Percentiles rank a stretch among this genome's conserved stretches.
These are phyloP conservation scores for Murina feae DNA, from an alignment of 2,113 vertebrate genomes.

Conservation along the genomic window DNA sequence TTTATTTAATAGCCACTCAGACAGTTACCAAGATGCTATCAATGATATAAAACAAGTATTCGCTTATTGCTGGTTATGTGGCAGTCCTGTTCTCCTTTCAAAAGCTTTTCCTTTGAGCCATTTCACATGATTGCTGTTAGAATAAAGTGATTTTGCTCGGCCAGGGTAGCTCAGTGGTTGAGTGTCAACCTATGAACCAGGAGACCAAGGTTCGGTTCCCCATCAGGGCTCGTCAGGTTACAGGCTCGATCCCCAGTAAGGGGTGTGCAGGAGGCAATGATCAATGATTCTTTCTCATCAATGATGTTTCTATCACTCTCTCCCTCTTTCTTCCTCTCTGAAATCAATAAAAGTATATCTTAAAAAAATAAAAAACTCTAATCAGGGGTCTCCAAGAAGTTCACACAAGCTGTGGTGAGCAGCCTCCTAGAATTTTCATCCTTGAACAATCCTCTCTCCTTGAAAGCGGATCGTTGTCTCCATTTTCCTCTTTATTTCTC, in stretches of 20 bases:
- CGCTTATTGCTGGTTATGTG: neutral
- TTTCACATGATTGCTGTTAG: slow-evolving; percentile 39
- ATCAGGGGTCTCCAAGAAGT: neutral
- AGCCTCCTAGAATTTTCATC: neutral
- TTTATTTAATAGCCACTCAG: neutral
- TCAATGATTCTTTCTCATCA: too few relatives aligned
- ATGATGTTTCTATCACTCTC: too few relatives aligned
- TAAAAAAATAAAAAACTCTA: neutral
- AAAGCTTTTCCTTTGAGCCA: neutral
- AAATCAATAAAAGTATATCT: too few relatives aligned
- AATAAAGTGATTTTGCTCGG: neutral
- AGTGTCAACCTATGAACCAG: too few relatives aligned
- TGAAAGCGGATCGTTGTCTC: neutral
- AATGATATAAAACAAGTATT: neutral
- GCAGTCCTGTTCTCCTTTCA: neutral
- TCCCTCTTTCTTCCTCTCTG: too few relatives aligned
- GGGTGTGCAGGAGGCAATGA: too few relatives aligned
- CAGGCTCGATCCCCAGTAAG: too few relatives aligned
- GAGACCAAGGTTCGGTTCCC: too few relatives aligned
- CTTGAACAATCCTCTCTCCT: neutral
- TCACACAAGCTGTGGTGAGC: neutral
- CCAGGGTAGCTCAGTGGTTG: too few relatives aligned
- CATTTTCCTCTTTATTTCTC: neutral
- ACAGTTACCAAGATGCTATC: neutral
- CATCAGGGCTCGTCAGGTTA: too few relatives aligned